These are phyloP conservation scores for Oncorhynchus clarkii DNA, from an alignment of 2,113 vertebrate genomes.

Conservation along the genomic window DNA sequence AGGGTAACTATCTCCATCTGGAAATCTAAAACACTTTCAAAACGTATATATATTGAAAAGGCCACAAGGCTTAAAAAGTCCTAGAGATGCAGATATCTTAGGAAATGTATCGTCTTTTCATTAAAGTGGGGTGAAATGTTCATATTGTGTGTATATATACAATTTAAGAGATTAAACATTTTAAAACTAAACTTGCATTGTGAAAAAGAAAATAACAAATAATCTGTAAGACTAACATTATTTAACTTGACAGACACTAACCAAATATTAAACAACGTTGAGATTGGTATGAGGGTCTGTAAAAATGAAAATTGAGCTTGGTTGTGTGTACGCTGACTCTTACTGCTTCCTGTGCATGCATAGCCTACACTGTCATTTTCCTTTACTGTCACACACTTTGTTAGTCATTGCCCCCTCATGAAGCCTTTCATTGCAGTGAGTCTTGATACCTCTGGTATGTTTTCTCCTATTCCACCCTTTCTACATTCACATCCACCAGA, in stretches of 20 bases:
- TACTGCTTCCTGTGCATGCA: slow-evolving; percentile 27
- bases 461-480: slow-evolving; percentile 22
- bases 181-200: slow-evolving; percentile 45
- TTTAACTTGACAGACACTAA: slow-evolving; percentile 44
- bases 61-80: slow-evolving; percentile 25
- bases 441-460: not conserved
- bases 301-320: slow-evolving; percentile 23
- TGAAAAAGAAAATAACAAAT: slow-evolving; percentile 15
- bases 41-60: slow-evolving; percentile 1
- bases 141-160: slow-evolving; percentile 57
- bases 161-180: slow-evolving; percentile 31
- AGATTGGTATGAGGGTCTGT: slow-evolving; percentile 16
- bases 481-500: slow-evolving; percentile 13
- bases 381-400: slow-evolving; percentile 29
- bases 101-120: slow-evolving; percentile 26
- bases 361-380: slow-evolving; percentile 30
- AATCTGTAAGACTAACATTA: slow-evolving; percentile 51
- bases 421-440: not conserved
- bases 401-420: slow-evolving; percentile 6
- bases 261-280: slow-evolving; percentile 28
- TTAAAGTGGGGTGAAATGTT: slow-evolving; percentile 56
- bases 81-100: not conserved
- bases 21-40: slow-evolving; percentile 19
- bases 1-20: slow-evolving; percentile 11
- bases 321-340: slow-evolving; percentile 32